Conservation (phyloP, 2,113 vertebrate species). For the Mormoops blainvillei region DNA sequence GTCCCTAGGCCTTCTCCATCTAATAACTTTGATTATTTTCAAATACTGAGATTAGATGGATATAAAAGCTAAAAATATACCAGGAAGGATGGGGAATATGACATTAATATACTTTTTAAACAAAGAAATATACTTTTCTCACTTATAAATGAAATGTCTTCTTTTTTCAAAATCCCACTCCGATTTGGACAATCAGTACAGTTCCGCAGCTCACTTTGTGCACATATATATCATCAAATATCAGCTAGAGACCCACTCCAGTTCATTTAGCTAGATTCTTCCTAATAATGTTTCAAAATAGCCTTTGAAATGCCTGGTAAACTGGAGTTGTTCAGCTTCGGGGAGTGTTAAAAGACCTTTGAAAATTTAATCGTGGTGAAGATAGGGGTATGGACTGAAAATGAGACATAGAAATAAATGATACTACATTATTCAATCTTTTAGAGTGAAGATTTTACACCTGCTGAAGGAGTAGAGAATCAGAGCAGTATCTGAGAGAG, state of each 20-base stretch:
- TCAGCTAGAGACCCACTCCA: background rate
- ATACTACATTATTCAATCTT: background rate
- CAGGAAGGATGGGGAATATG: background rate
- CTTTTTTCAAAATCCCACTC: background rate
- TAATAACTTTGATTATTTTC: background rate
- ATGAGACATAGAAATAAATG: background rate
- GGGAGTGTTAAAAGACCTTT: background rate
- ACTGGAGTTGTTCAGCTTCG: background rate
- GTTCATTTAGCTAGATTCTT: background rate
- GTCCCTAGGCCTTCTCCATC: background rate
- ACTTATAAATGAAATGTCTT: background rate
- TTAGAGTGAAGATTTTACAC: background rate
- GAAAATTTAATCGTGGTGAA: background rate
- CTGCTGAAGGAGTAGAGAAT: background rate
- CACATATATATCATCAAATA: background rate
- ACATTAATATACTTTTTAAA: background rate
- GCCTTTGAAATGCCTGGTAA: background rate
- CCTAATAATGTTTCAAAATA: background rate
- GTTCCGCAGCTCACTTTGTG: background rate
- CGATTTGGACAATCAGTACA: background rate
- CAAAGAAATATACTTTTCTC: background rate
- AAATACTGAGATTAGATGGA: background rate
- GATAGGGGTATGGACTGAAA: background rate
- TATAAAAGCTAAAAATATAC: background rate
- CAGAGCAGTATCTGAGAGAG: background rate